phyloP scores from a whole-genome alignment of 2,797 vertebrate genomes.

The Nasua narica region DNA sequence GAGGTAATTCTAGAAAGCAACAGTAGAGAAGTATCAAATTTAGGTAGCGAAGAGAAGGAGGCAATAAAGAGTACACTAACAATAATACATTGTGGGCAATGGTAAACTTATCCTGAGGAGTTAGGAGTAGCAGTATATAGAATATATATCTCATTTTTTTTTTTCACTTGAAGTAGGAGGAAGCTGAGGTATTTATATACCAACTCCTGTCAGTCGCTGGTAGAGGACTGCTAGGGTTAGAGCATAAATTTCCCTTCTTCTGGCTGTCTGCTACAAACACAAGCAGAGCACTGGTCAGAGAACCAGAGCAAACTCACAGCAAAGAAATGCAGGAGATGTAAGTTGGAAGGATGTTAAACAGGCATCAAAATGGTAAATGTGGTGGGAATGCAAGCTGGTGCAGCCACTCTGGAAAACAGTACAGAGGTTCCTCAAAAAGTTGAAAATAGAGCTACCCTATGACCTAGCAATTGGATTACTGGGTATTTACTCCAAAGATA shows the following conservation, averaged over 20 bases:
- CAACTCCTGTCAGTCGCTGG: neutral
- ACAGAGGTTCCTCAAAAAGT: too few relatives aligned
- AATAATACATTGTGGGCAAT: neutral
- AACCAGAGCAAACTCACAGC: neutral
- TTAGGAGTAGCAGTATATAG: neutral
- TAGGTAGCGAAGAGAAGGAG: neutral
- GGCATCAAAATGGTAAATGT: neutral
- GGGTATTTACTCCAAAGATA: too few relatives aligned
- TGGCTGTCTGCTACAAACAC: neutral
- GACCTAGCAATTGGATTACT: too few relatives aligned
- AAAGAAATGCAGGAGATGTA: neutral
- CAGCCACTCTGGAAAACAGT: too few relatives aligned
- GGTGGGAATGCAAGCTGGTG: too few relatives aligned
- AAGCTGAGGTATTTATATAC: neutral
- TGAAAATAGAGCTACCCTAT: too few relatives aligned
- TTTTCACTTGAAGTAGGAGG: neutral
- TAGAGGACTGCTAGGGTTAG: neutral
- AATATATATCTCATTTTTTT: neutral
- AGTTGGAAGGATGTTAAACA: neutral
- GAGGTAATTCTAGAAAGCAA: neutral
- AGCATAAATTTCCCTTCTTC: neutral
- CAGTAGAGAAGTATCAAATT: neutral
- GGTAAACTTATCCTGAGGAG: neutral
- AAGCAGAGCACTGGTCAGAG: neutral
- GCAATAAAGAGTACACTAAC: accelerated